Evolutionary conservation across 2,888 invertebrate species (phyloP), one percentile per base, ranked within the genome.

Genomic region (Tyria jacobaeae): DNA sequence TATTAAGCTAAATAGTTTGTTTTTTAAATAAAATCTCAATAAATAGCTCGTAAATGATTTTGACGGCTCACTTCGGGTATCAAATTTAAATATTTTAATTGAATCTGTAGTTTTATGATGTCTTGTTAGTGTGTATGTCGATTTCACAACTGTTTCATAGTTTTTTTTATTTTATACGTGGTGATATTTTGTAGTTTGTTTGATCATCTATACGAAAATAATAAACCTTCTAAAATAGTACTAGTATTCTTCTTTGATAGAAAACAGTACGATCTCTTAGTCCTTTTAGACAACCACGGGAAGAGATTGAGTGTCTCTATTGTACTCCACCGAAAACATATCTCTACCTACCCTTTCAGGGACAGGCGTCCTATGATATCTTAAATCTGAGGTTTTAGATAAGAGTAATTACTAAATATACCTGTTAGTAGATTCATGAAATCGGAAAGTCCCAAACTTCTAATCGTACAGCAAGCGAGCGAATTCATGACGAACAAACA

Each of bases 41-140:
- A 17, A 59, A 47, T 47, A 35, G 7, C n/a, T 47, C 52, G 44
- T 59, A 59, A 59, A 58, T 14, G 25, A 2, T 9, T 24, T 24
- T 25, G 34, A 52, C 51, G 47, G 27, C 15, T 44, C 9, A 25
- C n/a, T 44, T 10, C 15, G 12, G 2, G 21, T 24, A 41, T 61
- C 24, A 56, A 27, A 60, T 60, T 60, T 60, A 21, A 60, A 60
- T 60, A 60, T 49, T 60, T 54, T 60, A 60, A 60, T 60, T 54
- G 37, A 54, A 60, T 50, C 15, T 60, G 10, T 21, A 21, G 44
- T 44, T 44, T 56, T 48, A 56, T 48, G 35, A 35, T 25, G 0
- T 1, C 47, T 48, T 48, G 56, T 47, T 56, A 48, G 56, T n/a
- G 41, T n/a, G 9, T 21, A 14, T 25, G 3, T 25, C 5, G 15